Evolutionary conservation across 2,888 invertebrate species (phyloP).

Genomic region (Erebia epiphron): DNA sequence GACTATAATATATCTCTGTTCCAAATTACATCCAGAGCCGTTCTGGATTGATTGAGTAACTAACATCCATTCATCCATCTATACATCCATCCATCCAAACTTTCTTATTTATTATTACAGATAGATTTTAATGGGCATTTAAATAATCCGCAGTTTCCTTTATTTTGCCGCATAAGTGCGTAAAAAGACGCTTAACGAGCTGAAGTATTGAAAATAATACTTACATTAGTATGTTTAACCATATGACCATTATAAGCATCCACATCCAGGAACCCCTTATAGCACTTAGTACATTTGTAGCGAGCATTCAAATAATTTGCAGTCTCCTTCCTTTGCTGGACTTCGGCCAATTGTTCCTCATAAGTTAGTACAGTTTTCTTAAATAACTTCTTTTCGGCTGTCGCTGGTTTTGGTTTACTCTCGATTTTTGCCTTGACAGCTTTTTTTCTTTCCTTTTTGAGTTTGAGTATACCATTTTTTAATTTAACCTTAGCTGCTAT

Average conservation of each 20-base stretch:
- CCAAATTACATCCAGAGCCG: no score
- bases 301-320: constrained; percentile 8
- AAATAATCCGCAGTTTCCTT: background rate
- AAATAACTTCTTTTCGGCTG: constrained; percentile 7
- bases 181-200: background rate
- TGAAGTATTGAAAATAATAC: background rate
- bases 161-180: no score
- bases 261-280: constrained; percentile 9
- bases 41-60: no score
- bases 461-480: constrained; percentile 10
- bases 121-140: no score
- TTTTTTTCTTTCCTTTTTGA: background rate
- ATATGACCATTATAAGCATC: constrained; percentile 11
- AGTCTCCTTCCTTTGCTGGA: constrained; percentile 4
- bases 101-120: no score
- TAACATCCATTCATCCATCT: no score
- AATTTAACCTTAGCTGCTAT: background rate
- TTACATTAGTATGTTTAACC: constrained; percentile 17
- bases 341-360: constrained; percentile 12
- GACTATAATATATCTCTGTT: no score
- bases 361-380: constrained; percentile 10
- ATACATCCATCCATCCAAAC: no score
- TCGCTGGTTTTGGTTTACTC: background rate
- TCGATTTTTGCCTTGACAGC: background rate
- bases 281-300: constrained; percentile 7